phyloP scores from a whole-genome alignment of 2,797 vertebrate species.

The Zalophus californianus region DNA sequence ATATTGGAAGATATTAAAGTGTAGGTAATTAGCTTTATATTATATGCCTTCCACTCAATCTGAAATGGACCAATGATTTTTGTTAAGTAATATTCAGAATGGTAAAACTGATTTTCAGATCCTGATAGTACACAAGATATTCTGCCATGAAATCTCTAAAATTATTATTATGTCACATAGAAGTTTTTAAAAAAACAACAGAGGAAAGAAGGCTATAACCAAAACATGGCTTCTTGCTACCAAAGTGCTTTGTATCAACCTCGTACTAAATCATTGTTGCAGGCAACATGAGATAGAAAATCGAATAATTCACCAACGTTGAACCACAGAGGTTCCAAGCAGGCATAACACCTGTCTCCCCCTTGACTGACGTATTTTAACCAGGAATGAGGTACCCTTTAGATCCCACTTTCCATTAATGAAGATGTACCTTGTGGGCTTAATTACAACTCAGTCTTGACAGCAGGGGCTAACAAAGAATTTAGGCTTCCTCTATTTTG shows the following conservation, averaged over 20 bases:
- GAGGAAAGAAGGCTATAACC: background rate
- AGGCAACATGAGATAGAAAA: background rate
- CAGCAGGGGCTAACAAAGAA: background rate
- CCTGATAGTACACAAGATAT: background rate
- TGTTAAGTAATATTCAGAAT: constrained; percentile 40
- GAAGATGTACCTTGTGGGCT: background rate
- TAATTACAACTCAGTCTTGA: background rate
- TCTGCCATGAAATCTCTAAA: background rate
- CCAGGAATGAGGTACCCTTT: background rate
- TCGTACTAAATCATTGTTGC: background rate
- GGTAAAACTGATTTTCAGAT: constrained; percentile 16
- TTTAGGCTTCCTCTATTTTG: background rate
- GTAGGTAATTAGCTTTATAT: background rate
- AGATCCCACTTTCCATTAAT: background rate
- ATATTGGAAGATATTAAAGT: background rate
- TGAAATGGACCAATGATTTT: background rate
- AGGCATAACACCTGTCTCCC: background rate
- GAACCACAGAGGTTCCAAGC: background rate
- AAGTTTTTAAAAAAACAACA: background rate
- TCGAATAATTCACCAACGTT: background rate
- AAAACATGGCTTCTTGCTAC: background rate
- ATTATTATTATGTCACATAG: background rate
- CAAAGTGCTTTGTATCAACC: background rate
- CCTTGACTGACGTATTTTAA: background rate
- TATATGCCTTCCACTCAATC: background rate